Evolutionary conservation across 2,888 invertebrate species (phyloP).

Genomic region (Megalurothrips usitatus): DNA sequence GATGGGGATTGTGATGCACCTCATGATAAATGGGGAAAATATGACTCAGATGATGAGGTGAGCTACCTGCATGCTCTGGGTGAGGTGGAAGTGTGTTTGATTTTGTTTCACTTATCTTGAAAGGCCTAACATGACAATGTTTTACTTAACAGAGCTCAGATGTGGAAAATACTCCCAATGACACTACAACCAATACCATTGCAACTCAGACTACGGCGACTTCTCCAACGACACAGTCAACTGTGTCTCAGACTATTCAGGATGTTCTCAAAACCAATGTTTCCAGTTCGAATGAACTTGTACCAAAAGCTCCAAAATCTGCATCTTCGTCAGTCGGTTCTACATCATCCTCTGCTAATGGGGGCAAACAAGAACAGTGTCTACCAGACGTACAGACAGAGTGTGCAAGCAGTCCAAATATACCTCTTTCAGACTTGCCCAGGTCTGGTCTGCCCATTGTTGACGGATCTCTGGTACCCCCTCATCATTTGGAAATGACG

Average conservation of each 20-base stretch:
- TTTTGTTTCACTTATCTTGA: not conserved
- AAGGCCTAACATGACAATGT: not conserved
- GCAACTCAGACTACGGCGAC: not conserved
- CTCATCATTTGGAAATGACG: not conserved
- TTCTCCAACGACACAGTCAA: not conserved
- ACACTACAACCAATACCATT: not conserved
- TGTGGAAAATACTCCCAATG: not conserved
- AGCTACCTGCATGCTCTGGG: not conserved
- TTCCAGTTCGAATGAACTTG: not conserved
- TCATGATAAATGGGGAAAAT: conserved; percentile 1
- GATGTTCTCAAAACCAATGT: not conserved
- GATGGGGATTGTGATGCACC: not conserved
- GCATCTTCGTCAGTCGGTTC: no score
- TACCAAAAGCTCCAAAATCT: no score
- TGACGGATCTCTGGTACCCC: not conserved
- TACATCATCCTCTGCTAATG: no score
- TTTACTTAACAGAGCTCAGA: not conserved
- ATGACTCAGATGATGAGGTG: not conserved
- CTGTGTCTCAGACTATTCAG: not conserved
- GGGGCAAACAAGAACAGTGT: no score
- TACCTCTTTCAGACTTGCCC: not conserved
- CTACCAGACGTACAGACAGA: not conserved
- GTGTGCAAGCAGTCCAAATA: not conserved
- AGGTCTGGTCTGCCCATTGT: not conserved
- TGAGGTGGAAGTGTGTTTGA: not conserved